These are phyloP conservation scores for Megalops atlanticus DNA, from an alignment of 2,113 vertebrate genomes.

Conservation along the genomic window DNA sequence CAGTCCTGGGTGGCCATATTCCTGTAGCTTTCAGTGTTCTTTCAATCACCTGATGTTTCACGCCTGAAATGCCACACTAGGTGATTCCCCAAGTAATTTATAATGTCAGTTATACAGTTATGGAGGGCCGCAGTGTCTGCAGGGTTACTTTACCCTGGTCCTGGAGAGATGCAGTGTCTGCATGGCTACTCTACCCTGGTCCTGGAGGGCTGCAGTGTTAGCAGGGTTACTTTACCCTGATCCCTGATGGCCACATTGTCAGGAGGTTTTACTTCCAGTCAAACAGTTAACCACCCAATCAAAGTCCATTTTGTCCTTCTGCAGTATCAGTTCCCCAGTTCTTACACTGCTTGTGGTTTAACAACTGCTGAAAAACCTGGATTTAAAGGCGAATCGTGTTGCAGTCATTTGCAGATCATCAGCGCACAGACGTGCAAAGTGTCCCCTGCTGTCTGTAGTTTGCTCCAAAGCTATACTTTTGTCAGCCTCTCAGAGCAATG, in stretches of 20 bases:
- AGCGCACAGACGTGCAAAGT: slow-evolving; percentile 66
- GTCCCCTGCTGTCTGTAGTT: slow-evolving; percentile 59
- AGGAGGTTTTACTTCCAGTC: no score
- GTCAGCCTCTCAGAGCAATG: slow-evolving; percentile 15
- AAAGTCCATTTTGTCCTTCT: no score
- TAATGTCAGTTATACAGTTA: no score
- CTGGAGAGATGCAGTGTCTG: neutral
- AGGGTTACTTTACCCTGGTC: neutral
- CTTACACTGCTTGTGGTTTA: neutral
- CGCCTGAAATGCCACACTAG: no score
- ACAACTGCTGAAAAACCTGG: neutral
- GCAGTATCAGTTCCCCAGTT: no score
- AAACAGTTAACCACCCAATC: no score
- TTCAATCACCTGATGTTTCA: no score
- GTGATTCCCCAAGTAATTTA: no score
- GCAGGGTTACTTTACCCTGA: neutral
- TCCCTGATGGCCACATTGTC: neutral
- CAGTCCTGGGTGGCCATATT: neutral
- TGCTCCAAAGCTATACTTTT: neutral
- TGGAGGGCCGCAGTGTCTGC: no score
- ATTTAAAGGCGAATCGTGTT: neutral
- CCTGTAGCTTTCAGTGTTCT: neutral
- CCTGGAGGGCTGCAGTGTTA: neutral
- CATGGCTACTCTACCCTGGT: neutral
- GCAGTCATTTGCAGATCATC: slow-evolving; percentile 51